Evolutionary conservation across 2,797 vertebrate species (phyloP), one percentile per base, ranked within the genome.

Genomic region (Antennarius maculatus): DNA sequence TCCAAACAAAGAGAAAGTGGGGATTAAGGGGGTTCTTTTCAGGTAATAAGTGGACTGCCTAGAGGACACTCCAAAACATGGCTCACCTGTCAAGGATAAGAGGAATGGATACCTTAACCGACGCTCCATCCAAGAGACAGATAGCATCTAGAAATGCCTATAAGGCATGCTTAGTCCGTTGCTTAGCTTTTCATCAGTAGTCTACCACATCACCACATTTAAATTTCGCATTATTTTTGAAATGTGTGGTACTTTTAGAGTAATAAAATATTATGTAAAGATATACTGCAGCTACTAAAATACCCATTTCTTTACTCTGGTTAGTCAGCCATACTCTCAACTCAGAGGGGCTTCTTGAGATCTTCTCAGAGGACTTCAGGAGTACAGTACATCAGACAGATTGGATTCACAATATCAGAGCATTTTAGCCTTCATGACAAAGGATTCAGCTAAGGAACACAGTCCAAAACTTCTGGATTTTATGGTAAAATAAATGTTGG

Each of bases 1-100:
- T 77, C 80, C 84, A 90, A 88, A 92, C 86, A 89, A 90, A 92
- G 89, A 83, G 91, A 92, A 92, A 92, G 92, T 92, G 86, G 78
- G 90, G 89, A 89, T 91, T 90, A 90, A 91, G 88, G 82, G 86
- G 86, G 81, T 87, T 69, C 84, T 87, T 91, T 89, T 89, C 84
- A 91, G 80, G 64, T 74, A 81, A 80, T 89, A 91, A 91, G 90
- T 90, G 88, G 88, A 86, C 86, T 86, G 87, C 83, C 89, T 86
- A 81, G 77, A 91, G 85, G 88, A 89, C 80, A 69, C 84, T 81
- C 66, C 64, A 70, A 84, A 89, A 88, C 87, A 91, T 85, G 88
- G 76, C 80, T 90, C 85, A 89, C 80, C 87, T 89, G 88, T 91
- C 90, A 91, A 61, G 73, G 71, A 70, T 11, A 52, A 73, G 66